Conservation (phyloP, 2,888 invertebrate species). For the Nesidiocoris tenuis region DNA sequence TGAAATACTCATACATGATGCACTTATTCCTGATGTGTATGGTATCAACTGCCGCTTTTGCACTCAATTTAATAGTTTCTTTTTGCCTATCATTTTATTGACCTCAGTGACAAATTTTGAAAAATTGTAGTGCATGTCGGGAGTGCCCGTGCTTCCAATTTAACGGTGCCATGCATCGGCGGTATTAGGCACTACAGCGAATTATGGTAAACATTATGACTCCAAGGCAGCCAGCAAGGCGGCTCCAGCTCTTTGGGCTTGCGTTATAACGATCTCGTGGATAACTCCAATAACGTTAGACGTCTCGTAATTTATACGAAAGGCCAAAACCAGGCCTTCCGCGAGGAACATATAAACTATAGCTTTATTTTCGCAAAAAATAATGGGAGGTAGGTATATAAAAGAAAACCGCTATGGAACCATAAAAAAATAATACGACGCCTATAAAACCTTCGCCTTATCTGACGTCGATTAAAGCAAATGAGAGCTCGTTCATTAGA, state of each 20-base stretch:
- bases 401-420: neutral
- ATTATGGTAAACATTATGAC: neutral
- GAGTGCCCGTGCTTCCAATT: no score
- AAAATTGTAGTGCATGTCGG: no score
- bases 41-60: no score
- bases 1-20: no score
- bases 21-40: no score
- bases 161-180: no score
- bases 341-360: constrained; percentile 19
- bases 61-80: no score
- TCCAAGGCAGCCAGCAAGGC: no score
- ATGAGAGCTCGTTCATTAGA: constrained; percentile 38
- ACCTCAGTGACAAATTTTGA: no score
- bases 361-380: constrained; percentile 16
- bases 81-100: no score
- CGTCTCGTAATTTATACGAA: constrained; percentile 8
- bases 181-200: no score
- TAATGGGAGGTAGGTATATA: neutral
- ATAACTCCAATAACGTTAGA: constrained; percentile 19
- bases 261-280: constrained; percentile 24
- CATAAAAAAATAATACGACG: constrained; percentile 32
- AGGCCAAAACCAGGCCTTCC: constrained; percentile 2
- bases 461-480: constrained; percentile 41
- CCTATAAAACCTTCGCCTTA: constrained; percentile 32
- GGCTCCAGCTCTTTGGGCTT: no score